Conservation (phyloP, 2,888 invertebrate genomes). For the Drosophila silvestris region DNA sequence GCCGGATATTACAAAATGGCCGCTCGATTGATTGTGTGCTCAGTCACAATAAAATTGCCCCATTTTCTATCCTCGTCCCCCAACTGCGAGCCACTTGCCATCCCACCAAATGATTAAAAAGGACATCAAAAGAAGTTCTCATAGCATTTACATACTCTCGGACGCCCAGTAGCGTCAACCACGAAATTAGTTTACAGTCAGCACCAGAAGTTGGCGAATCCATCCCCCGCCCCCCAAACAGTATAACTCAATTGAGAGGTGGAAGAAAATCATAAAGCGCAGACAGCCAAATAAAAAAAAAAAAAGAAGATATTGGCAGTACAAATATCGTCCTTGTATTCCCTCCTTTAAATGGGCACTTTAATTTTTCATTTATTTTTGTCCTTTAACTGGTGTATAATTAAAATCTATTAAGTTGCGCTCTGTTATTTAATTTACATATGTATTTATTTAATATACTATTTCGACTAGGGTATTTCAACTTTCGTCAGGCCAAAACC, state of each 20-base stretch:
- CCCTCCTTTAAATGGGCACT: background rate
- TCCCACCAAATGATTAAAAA: slow-evolving; percentile 22
- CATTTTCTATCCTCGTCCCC: slow-evolving; percentile 4
- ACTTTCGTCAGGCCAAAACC: background rate
- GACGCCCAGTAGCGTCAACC: slow-evolving; percentile 11
- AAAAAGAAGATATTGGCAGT: slow-evolving; percentile 1
- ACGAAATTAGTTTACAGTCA: slow-evolving; percentile 39
- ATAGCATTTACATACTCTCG: slow-evolving; percentile 28
- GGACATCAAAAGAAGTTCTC: slow-evolving; percentile 32
- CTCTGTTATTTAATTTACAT: background rate
- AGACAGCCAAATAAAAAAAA: background rate
- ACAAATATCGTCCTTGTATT: background rate
- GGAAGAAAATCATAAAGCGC: background rate
- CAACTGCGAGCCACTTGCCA: background rate
- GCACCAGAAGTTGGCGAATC: slow-evolving; percentile 10
- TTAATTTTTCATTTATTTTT: no score
- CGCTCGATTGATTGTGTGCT: slow-evolving; percentile 61
- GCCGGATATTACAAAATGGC: slow-evolving; percentile 75
- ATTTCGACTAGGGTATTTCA: background rate
- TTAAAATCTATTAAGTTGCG: background rate
- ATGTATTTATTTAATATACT: background rate
- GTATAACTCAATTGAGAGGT: background rate
- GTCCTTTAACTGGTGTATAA: background rate
- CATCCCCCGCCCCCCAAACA: background rate
- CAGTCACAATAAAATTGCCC: slow-evolving; percentile 60